Conservation (phyloP, 2,113 vertebrate genomes). For the Alethe diademata region DNA sequence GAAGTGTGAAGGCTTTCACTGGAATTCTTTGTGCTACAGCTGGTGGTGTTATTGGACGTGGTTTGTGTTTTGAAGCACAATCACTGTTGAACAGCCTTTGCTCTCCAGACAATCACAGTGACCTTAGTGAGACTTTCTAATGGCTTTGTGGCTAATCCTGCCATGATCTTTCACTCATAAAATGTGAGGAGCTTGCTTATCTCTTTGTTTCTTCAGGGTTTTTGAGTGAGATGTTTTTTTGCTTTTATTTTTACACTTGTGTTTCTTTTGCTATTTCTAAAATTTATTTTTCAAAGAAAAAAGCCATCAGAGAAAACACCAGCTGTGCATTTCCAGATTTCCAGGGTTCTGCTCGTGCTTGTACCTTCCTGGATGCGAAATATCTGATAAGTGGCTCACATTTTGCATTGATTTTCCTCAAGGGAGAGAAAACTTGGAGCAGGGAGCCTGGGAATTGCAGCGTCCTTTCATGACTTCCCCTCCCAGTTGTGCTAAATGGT, state of each 20-base stretch:
- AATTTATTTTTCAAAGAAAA: background rate
- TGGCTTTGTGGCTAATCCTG: background rate
- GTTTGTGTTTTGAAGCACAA: background rate
- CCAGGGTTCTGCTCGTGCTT: background rate
- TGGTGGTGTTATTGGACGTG: background rate
- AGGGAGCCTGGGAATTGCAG: background rate
- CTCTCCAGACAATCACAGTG: background rate
- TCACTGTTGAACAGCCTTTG: background rate
- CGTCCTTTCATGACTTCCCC: background rate
- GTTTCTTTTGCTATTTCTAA: background rate
- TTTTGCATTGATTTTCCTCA: constrained; percentile 22
- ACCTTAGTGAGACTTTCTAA: background rate
- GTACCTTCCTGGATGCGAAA: background rate
- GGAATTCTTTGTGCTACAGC: background rate
- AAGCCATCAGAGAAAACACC: background rate
- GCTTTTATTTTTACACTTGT: background rate
- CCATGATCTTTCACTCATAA: background rate
- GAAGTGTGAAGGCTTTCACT: background rate
- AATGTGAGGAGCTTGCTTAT: background rate
- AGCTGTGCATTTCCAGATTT: background rate
- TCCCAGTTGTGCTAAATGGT: background rate
- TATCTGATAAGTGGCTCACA: background rate
- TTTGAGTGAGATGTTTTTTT: background rate
- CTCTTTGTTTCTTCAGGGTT: background rate
- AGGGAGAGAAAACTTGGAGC: constrained; percentile 1